Evolutionary conservation across 1,140 invertebrate species (phyloP).

Genomic region (Drosophila kepulauana): DNA sequence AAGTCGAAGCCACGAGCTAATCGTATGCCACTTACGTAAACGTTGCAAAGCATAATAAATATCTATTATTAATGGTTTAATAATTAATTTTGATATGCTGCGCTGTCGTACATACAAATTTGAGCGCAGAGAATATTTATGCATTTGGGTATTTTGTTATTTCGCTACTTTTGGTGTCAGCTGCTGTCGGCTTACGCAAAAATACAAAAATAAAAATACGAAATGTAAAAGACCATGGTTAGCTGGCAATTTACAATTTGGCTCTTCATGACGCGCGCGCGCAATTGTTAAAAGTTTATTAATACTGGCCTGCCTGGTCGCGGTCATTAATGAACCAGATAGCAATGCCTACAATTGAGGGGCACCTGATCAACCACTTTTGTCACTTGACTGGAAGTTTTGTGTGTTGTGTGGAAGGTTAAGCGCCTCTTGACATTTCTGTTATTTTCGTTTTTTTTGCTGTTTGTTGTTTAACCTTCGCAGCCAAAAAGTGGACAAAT

Average conservation of each 20-base stretch:
- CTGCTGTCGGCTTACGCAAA: slow-evolving; percentile 62
- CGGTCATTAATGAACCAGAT: slow-evolving; percentile 77
- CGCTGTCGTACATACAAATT: slow-evolving; percentile 38
- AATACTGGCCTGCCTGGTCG: slow-evolving; percentile 25
- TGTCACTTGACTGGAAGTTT: slow-evolving; percentile 50
- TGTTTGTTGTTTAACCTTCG: slow-evolving; percentile 64
- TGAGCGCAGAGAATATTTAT: slow-evolving; percentile 20
- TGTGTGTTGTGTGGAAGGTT: slow-evolving; percentile 57
- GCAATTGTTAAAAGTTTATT: slow-evolving; percentile 72
- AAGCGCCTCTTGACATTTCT: slow-evolving; percentile 80
- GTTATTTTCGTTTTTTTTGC: slow-evolving; percentile 34
- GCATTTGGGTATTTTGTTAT: slow-evolving; percentile 29
- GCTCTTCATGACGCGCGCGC: slow-evolving; percentile 52
- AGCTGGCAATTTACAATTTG: slow-evolving; percentile 62
- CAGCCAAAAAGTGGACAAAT: slow-evolving; percentile 64
- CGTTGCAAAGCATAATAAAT: slow-evolving; percentile 20
- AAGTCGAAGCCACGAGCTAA: slow-evolving; percentile 5
- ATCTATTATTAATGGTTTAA: slow-evolving; percentile 28
- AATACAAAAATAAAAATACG: slow-evolving; percentile 25
- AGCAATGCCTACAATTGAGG: slow-evolving; percentile 48
- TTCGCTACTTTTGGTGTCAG: slow-evolving; percentile 27
- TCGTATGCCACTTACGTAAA: slow-evolving; percentile 17
- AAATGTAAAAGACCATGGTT: slow-evolving; percentile 49
- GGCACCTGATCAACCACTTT: slow-evolving; percentile 67
- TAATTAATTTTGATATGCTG: slow-evolving; percentile 49